Percentiles rank a stretch among this genome's conserved stretches.
Evolutionary conservation across 1,140 invertebrate species (phyloP).

Genomic region (Drosophila nannoptera): DNA sequence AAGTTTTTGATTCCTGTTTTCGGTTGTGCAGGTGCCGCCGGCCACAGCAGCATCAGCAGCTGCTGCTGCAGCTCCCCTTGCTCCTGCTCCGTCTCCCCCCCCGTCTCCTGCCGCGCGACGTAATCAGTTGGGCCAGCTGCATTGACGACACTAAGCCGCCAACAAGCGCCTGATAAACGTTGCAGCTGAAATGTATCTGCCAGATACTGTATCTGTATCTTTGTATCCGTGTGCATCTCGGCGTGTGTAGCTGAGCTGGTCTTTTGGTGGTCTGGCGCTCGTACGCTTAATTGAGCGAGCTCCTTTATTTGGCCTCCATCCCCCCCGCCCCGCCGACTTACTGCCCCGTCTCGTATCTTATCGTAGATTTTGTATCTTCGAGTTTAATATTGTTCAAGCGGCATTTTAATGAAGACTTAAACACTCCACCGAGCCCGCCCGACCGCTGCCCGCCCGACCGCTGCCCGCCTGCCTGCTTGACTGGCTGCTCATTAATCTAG

Average conservation of each 20-base stretch:
- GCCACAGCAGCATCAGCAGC: slow-evolving; percentile 49
- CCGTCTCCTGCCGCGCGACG: background rate
- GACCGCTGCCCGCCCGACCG: background rate
- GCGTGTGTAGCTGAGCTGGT: slow-evolving; percentile 41
- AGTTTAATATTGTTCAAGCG: slow-evolving; percentile 74
- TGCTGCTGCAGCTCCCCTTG: slow-evolving; percentile 31
- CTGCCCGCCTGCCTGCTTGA: background rate
- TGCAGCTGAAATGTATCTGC: slow-evolving; percentile 45
- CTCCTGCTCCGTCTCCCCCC: background rate
- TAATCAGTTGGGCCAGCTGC: slow-evolving; percentile 22
- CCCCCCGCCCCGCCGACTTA: background rate
- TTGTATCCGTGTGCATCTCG: slow-evolving; percentile 17
- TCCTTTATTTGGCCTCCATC: background rate
- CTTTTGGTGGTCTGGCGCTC: slow-evolving; percentile 61
- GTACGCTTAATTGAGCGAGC: slow-evolving; percentile 55
- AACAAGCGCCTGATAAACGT: slow-evolving; percentile 61
- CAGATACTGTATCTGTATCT: slow-evolving; percentile 6
- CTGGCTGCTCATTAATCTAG: slow-evolving; percentile 55
- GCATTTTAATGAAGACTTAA: slow-evolving; percentile 74
- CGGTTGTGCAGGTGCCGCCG: slow-evolving; percentile 37
- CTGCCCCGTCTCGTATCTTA: slow-evolving; percentile 65
- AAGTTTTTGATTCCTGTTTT: slow-evolving; percentile 40
- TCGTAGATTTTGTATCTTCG: slow-evolving; percentile 69
- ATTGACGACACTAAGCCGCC: slow-evolving; percentile 70
- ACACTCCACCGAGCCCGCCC: background rate